Percentiles rank a stretch among this genome's conserved stretches.
phyloP scores from a whole-genome alignment of 2,797 vertebrate species.

The Xerus rutilus region DNA sequence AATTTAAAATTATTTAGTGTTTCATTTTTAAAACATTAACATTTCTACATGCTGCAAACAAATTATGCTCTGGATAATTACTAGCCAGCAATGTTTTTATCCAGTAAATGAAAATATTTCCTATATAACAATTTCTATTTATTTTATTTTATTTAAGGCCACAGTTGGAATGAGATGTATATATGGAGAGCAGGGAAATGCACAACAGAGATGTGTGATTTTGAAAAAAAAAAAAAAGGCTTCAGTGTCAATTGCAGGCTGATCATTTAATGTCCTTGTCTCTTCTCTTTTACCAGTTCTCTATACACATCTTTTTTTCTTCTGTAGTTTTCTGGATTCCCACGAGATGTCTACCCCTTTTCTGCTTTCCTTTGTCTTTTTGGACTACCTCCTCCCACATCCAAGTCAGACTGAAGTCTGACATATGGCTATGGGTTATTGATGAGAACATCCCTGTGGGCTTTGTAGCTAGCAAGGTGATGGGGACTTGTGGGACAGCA shows the following conservation, averaged over 20 bases:
- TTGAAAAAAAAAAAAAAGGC: conserved; percentile 14
- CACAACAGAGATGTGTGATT: neutral
- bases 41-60: neutral
- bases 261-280: neutral
- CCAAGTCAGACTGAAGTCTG: neutral
- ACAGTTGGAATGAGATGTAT: neutral
- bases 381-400: neutral
- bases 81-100: conserved; percentile 3
- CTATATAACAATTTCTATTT: conserved; percentile 11
- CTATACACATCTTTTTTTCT: neutral
- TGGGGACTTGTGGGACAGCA: neutral
- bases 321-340: neutral
- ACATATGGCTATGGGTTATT: neutral
- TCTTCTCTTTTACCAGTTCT: neutral
- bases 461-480: neutral
- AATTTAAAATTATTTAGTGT: conserved; percentile 46
- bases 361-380: conserved; percentile 16
- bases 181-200: neutral
- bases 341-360: neutral
- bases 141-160: neutral
- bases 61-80: neutral
- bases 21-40: conserved; percentile 23
- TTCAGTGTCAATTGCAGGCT: neutral
- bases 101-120: neutral
- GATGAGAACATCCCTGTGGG: neutral